Base-by-base conservation (phyloP, 2,888 invertebrate genomes). In the Rhorus exstirpatorius region DNA sequence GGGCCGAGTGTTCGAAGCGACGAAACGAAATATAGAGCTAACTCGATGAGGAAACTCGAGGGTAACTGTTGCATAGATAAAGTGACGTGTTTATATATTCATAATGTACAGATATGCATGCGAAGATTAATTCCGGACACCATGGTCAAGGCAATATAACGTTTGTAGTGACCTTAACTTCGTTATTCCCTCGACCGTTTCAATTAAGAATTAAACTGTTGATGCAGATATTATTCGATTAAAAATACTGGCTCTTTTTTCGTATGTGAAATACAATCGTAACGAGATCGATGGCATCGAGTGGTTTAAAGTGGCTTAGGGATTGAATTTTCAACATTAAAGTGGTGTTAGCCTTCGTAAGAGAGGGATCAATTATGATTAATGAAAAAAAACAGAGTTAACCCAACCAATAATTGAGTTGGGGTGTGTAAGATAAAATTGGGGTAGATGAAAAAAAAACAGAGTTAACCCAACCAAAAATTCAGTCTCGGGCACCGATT, bases 31-130 rank as follows among this genome's bases (percentile, higher is more conserved):
- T 53, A 49, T 21, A 31, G 55, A 68, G 72, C 12, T 68, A 81
- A 81, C 68, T 72, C 68, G 24, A 81, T 78, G 77, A 38, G 26
- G 31, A 26, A 74, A 78, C 61, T 35, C 44, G 21, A 24, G 26
- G 49, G 12, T 49, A 72, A 74, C 81, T 78, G 72, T 68, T 63
- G 68, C 65, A 68, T 77, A 26, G 46, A 78, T 68, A 55, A 68
- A 60, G 53, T 1, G 46, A 71, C 10, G 3, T 53, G n/a, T 19
- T 4, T 24, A 21, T 61, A 12, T 35, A 38, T 51, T 44, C 60
- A 55, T 67, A 63, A 63, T 67, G 35, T 21, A 17, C 17, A 38
- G 24, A 44, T 53, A 38, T 60, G 31, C 31, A 31, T 31, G 6
- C 6, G n/a, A n/a, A 31, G 31, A 31, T 31, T 31, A 31, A 31